Evolutionary conservation across 1,140 invertebrate genomes (phyloP).

Genomic region (Coenobita brevimanus): DNA sequence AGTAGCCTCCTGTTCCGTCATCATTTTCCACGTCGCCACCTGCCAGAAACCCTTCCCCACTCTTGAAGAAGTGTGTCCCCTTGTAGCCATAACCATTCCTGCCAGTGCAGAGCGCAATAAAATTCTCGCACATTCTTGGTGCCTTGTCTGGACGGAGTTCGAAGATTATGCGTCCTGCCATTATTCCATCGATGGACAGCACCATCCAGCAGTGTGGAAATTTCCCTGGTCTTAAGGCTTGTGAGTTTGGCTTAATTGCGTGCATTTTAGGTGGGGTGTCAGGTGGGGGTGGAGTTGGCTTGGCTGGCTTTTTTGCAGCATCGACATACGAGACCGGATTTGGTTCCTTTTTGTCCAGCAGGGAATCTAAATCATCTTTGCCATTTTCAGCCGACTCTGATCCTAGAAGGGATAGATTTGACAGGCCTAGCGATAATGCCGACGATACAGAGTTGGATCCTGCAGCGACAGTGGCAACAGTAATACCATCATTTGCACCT

Average conservation of each 20-base stretch:
- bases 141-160: slow-evolving; percentile 68
- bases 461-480: slow-evolving; percentile 22
- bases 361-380: slow-evolving; percentile 24
- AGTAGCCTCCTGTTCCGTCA: slow-evolving; percentile 68
- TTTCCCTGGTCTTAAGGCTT: slow-evolving; percentile 39
- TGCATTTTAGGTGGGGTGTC: slow-evolving; percentile 46
- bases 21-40: slow-evolving; percentile 69
- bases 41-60: slow-evolving; percentile 66
- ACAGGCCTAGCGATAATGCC: slow-evolving; percentile 54
- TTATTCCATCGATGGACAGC: slow-evolving; percentile 59
- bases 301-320: slow-evolving; percentile 69
- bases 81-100: slow-evolving; percentile 68
- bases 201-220: slow-evolving; percentile 70
- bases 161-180: slow-evolving; percentile 62
- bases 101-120: slow-evolving; percentile 66
- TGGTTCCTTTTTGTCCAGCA: slow-evolving; percentile 49
- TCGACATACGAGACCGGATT: slow-evolving; percentile 66
- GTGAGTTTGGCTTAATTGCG: slow-evolving; percentile 26
- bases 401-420: slow-evolving; percentile 51
- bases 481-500: slow-evolving; percentile 47
- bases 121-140: slow-evolving; percentile 69
- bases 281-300: slow-evolving; percentile 47
- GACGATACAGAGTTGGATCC: slow-evolving; percentile 39
- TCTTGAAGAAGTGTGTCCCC: slow-evolving; percentile 69
- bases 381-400: slow-evolving; percentile 37